Percentiles rank a stretch among this genome's conserved stretches.
These are phyloP conservation scores for Thecophora atra DNA, from an alignment of 2,888 invertebrate genomes.

Conservation along the genomic window DNA sequence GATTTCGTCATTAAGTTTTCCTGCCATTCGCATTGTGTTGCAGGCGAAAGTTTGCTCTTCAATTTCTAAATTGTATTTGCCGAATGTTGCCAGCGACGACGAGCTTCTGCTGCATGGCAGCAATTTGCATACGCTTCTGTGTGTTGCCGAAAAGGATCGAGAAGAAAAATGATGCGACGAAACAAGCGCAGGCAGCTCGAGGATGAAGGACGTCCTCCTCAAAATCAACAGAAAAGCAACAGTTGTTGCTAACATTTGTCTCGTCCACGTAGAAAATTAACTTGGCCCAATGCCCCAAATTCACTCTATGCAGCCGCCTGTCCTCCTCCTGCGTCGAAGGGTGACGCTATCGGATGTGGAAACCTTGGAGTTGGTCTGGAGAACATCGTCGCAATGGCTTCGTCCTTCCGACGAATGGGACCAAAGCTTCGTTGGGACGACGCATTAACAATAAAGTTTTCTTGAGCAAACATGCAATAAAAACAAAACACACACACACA, in stretches of 20 bases:
- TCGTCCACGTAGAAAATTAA: constrained; percentile 43
- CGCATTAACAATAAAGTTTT: constrained; percentile 40
- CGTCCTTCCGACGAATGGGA: neutral
- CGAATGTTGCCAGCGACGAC: constrained; percentile 44
- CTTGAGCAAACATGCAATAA: constrained; percentile 43
- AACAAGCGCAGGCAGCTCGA: constrained; percentile 1
- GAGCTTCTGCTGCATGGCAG: constrained; percentile 12
- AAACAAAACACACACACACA: constrained; percentile 36
- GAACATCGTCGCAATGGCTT: no score
- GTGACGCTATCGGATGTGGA: neutral
- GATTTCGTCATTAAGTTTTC: constrained; percentile 48
- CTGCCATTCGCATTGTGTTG: constrained; percentile 48
- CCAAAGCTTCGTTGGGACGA: neutral
- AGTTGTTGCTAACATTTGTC: constrained; percentile 34
- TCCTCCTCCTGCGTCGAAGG: neutral
- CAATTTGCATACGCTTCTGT: constrained; percentile 22
- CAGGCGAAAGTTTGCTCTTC: constrained; percentile 63
- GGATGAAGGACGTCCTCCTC: neutral
- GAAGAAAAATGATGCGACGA: constrained; percentile 11
- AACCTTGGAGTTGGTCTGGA: no score
- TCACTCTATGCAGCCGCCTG: constrained; percentile 37
- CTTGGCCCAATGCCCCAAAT: constrained; percentile 50
- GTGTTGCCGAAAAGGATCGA: neutral
- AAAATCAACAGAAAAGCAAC: constrained; percentile 29
- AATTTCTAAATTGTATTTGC: constrained; percentile 62